Base-by-base conservation (phyloP, 2,888 invertebrate species). In the Anodontia alba region DNA sequence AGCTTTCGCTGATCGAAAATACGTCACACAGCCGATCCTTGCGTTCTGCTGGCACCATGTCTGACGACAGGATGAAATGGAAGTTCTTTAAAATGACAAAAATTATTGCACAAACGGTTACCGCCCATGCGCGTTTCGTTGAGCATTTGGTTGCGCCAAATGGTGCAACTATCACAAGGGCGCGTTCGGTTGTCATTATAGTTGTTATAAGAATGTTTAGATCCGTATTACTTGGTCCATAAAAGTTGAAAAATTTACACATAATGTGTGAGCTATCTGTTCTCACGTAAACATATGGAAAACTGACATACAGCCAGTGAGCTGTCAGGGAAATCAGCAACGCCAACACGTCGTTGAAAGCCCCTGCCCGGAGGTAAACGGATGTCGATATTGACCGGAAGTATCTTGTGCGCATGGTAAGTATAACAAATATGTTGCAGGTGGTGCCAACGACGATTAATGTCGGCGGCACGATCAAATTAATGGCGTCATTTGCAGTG, bases 171-270 rank as follows among this genome's bases (percentile, higher is more conserved):
- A 91, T 89, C 23, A 86, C 91, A 46, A 88, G 79, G 0, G 91
- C 90, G 12, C 91, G 81, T 38, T 91, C 90, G 5, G 88, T 87
- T 3, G 89, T 91, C 91, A 91, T 91, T 0, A 87, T 82, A 0
- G 89, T 84, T 1, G 89, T 89, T 33, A 91, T 79, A 12, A 91
- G 70, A 29, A 91, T 90, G 23, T 89, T 89, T 20, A 89, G 80
- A 77, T 91, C 91, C 62, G 88, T 88, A 69, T 89, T 89, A 33
- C 89, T 87, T 81, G 87, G 88, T 10, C 91, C 91, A 74, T 90
- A 91, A 71, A 91, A 91, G 62, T 90, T 90, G 49, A 91, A 87
- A 71, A 91, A 90, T 73, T 90, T 90, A 74, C 91, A 91, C 87
- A 91, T 87, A n/a, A 84, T 49, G 67, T 89, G 86, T 0, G 88